Base-by-base conservation (phyloP, 2,797 vertebrate genomes). In the Pristis pectinata region DNA sequence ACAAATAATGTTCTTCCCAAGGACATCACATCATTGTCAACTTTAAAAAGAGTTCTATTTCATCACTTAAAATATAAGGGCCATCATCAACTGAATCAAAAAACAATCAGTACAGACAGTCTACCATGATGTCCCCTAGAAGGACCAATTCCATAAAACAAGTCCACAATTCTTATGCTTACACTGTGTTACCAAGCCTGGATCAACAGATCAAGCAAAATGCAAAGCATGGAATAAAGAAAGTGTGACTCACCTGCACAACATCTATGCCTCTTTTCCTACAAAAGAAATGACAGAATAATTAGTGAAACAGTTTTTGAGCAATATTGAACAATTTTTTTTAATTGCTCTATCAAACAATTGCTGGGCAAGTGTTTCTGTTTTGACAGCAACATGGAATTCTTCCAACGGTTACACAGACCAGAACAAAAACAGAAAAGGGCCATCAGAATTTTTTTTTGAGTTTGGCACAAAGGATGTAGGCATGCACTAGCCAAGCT, bases 241-340 rank as follows among this genome's bases (percentile, higher is more conserved):
- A 49, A 79, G 72, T 93, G 95, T 44, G 94, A 97, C 98, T 98
- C 97, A 99, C 99, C 98, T 99, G 98, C 95, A 99, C 97, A 95
- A 99, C 98, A 96, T 99, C 99, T 95, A 99, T 98, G 95, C 99
- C 99, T 97, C 99, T 98, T 98, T 99, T 99, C 97, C 99, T 99
- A 96, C 85, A 96, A 97, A 95, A 96, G 96, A 95, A 95, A 96
- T 94, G 95, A 92, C 34, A 24, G 95, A 96, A 85, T 95, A 93
- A 94, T 95, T 79, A 95, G 74, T 89, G 94, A 96, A 92, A 0
- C n/a, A 70, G 82, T 7, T 11, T 19, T 77, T 24, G 27, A 34
- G 91, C 41, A 76, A 30, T 44, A 13, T 37, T 67, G 13, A n/a
- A 91, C 19, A 91, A 91, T 24, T 8, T 74, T 5, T 74, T 74